Evolutionary conservation across 92 coral and sea anemone species (phyloP).

Genomic region (Heteractis magnifica): DNA sequence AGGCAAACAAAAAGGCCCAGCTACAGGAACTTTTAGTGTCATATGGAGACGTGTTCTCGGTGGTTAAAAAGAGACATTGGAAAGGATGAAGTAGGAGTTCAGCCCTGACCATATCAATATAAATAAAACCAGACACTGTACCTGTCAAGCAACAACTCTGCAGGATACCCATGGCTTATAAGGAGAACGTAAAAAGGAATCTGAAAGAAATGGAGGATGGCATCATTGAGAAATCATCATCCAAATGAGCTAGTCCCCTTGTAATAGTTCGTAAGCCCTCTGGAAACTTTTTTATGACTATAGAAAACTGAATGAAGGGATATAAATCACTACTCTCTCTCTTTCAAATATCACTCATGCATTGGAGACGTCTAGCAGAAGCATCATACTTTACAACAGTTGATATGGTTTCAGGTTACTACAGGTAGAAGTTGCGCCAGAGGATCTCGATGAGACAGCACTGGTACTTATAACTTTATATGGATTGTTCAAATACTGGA

Average conservation of each 20-base stretch:
- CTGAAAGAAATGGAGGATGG: conserved; percentile 28
- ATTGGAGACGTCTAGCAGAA: conserved; percentile 17
- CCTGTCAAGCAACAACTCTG: too few relatives aligned
- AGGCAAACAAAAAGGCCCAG: too few relatives aligned
- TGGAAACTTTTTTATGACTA: conserved; percentile 52
- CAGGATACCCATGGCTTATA: too few relatives aligned
- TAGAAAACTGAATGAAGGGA: conserved; percentile 52
- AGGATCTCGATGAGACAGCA: conserved; percentile 45
- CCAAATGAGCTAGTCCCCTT: conserved; percentile 52
- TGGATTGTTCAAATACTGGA: conserved; percentile 47
- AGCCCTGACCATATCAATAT: too few relatives aligned
- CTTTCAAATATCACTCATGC: conserved; percentile 9
- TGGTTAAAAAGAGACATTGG: too few relatives aligned
- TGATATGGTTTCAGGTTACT: conserved; percentile 32
- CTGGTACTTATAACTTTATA: conserved; percentile 47
- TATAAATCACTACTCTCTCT: conserved; percentile 44
- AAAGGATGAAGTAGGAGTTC: too few relatives aligned
- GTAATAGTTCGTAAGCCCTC: neutral
- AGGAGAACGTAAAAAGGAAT: neutral
- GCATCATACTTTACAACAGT: too few relatives aligned
- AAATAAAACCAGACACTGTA: too few relatives aligned
- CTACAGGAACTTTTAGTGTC: too few relatives aligned
- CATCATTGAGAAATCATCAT: conserved; percentile 46
- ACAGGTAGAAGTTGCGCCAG: conserved; percentile 52
- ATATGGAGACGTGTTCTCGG: too few relatives aligned